Evolutionary conservation across 2,888 invertebrate genomes (phyloP), one percentile per base, ranked within the genome.

Genomic region (Zeuzera pyrina): DNA sequence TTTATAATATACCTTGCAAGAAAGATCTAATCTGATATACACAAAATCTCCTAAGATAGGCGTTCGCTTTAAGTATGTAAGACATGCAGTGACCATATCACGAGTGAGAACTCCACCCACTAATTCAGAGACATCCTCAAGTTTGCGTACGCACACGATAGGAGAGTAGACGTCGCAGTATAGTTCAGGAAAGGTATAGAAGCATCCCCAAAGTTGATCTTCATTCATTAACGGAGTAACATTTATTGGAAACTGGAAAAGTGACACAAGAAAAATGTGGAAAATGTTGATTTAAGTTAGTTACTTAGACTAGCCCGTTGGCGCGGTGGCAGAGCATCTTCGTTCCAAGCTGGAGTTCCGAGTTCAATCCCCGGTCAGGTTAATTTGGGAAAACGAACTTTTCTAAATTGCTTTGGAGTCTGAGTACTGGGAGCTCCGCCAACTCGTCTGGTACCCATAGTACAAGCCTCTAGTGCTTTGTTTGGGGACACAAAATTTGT

Each of bases 11-110:
- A 79, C 81, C 71, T 77, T 77, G 15, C 55, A 47, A 5, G 70
- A 60, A 15, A 87, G 54, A 45, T 85, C 55, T 41, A 86, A 78
- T 70, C 88, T 88, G 33, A 85, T 85, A 36, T 83, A 74, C 30
- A 85, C 85, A 34, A 63, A 85, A 48, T 84, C 81, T 27, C 77
- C 73, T 14, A 81, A 64, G 39, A 85, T 84, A 0, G 88, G 88
- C 1, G 78, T 77, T 25, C 77, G 69, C 36, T 78, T 85, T 22
- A 88, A 60, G 49, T 85, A 86, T 3, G 78, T 74, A 10, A 86
- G 77, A 41, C 83, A 77, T 3, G 73, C 62, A 10, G 84, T 71
- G 36, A 88, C 73, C 49, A 86, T 60, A 35, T 86, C 81, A 36
- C 83, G 73, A 0, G 85, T 85, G 8, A 88, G 65, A 7, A 83